Evolutionary conservation across 2,888 invertebrate genomes (phyloP), one percentile per base, ranked within the genome.

Genomic region (Lacanobia oleracea): DNA sequence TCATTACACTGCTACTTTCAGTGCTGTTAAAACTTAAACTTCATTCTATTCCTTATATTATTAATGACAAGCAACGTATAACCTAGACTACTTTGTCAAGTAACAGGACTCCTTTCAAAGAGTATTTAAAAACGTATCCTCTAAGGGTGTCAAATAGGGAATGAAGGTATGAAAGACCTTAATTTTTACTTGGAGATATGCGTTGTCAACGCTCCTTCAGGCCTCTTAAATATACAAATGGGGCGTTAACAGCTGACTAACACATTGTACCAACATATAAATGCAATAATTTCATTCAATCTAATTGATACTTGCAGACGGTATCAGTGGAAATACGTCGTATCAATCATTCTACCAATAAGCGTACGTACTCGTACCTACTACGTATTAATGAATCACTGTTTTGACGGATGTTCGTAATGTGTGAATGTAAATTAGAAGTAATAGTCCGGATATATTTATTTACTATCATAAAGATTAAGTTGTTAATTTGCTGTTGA

Each of bases 311-410:
- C 57, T 62, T 54, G 66, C 51, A 37, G 51, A 53, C 59, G 50
- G 37, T 80, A 80, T 75, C 78, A 66, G 54, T 67, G 43, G 72
- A 21, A 57, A 57, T 62, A 63, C 50, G 59, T 68, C 68, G 51
- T 75, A 85, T 84, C 73, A 78, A 78, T 83, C 68, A 78, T 73
- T 59, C 16, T 12, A 63, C 66, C 63, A 72, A 75, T 78, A 67
- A 75, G 54, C 12, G 69, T 83, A 21, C n/a, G 7, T 45, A 40
- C 21, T 14, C 27, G 51, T n/a, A 27, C 37, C 18, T 43, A 63
- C 2, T 27, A 56, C 56, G 53, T 48, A 77, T 69, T 75, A 77
- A 85, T 83, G 75, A 81, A 72, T 81, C 73, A 83, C 61, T 73
- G 45, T 72, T 63, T 69, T 61, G 75, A 71, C 83, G 74, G 79